phyloP scores from a whole-genome alignment of 2,888 invertebrate genomes.

The Microctonus aethiopoides region DNA sequence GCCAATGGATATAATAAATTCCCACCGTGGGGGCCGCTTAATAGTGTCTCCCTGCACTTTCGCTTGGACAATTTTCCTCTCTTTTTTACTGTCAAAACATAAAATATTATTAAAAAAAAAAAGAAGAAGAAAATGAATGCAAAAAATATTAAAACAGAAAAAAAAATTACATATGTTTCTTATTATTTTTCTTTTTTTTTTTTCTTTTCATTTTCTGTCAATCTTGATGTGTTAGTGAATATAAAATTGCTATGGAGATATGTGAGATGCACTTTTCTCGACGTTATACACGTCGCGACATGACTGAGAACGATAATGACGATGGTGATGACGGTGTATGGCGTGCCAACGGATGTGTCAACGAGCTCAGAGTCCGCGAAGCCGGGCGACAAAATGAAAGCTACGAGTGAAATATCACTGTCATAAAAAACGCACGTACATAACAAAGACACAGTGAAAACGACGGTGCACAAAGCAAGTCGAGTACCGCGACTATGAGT shows the following conservation, averaged over 20 bases:
- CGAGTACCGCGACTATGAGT: constrained; percentile 24
- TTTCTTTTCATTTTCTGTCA: not conserved
- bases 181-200: not conserved
- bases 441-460: constrained; percentile 33
- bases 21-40: constrained; percentile 30
- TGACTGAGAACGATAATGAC: not conserved
- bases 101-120: not conserved
- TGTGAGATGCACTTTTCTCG: not conserved
- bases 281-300: not conserved
- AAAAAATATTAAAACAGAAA: too few species aligned
- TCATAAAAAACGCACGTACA: constrained; percentile 35
- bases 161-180: not conserved
- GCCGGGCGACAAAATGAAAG: constrained; percentile 38
- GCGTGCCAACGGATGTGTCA: not conserved
- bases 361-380: constrained; percentile 22
- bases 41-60: constrained; percentile 35
- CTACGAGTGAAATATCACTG: constrained; percentile 41
- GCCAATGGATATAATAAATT: constrained; percentile 46
- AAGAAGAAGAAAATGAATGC: not conserved
- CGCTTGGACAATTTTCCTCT: constrained; percentile 11
- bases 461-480: constrained; percentile 36
- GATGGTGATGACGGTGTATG: constrained; percentile 3
- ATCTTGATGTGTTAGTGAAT: not conserved
- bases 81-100: too few species aligned
- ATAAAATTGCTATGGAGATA: not conserved